These are phyloP conservation scores for Etheostoma cragini DNA, from an alignment of 2,113 vertebrate genomes.

Conservation along the genomic window DNA sequence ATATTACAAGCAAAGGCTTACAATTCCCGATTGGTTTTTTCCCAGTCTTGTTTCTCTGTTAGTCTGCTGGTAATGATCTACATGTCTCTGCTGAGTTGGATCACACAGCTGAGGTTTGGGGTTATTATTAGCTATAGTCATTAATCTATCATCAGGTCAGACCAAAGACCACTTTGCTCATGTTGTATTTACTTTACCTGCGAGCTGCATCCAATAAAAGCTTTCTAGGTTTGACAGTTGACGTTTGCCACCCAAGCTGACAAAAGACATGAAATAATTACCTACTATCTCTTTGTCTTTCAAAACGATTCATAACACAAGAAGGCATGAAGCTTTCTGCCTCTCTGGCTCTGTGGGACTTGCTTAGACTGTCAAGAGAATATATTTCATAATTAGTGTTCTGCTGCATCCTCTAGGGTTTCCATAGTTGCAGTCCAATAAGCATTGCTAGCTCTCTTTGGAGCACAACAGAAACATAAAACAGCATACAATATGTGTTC, in stretches of 20 bases:
- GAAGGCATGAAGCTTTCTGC: not conserved
- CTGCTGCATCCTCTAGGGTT: slow-evolving; percentile 26
- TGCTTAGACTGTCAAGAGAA: slow-evolving; percentile 20
- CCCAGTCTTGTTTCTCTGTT: not conserved
- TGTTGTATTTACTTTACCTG: slow-evolving; percentile 54
- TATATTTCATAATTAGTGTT: slow-evolving; percentile 33
- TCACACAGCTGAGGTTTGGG: slow-evolving; percentile 21
- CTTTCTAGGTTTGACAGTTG: slow-evolving; percentile 45
- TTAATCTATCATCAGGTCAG: slow-evolving; percentile 57
- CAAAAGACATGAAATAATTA: slow-evolving; percentile 72
- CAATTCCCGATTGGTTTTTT: not conserved
- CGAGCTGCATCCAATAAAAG: slow-evolving; percentile 60
- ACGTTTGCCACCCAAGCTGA: slow-evolving; percentile 54
- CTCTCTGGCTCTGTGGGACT: slow-evolving; percentile 8
- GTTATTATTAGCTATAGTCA: slow-evolving; percentile 42
- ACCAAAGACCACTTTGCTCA: slow-evolving; percentile 37
- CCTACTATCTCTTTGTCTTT: slow-evolving; percentile 27
- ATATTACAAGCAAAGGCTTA: not conserved
- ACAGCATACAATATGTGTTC: not conserved
- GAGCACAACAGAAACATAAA: slow-evolving; percentile 12
- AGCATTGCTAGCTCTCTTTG: slow-evolving; percentile 22
- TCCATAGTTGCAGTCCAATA: slow-evolving; percentile 44
- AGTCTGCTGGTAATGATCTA: slow-evolving; percentile 1
- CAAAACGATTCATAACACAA: not conserved
- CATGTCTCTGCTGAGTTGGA: slow-evolving; percentile 19